Evolutionary conservation across 1,140 invertebrate genomes (phyloP).

Genomic region (Pomacea maculata): DNA sequence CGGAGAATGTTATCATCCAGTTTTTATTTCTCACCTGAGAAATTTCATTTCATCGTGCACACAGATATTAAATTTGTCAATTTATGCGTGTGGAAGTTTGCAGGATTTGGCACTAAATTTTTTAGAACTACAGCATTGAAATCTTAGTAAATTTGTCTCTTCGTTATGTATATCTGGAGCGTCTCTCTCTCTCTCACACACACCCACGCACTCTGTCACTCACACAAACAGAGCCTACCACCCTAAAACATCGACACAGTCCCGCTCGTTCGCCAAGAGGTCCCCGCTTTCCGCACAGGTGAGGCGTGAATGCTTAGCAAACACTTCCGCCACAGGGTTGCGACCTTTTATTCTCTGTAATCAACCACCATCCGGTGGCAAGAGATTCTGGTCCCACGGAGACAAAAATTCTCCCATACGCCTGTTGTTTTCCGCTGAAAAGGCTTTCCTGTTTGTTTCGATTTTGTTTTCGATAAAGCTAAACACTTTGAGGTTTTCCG

Average conservation of each 20-base stretch:
- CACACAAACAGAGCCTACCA: neutral
- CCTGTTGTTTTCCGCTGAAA: no score
- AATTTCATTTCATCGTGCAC: no score
- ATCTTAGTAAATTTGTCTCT: neutral
- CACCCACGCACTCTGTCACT: constrained; percentile 2
- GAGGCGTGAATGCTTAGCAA: no score
- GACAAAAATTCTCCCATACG: no score
- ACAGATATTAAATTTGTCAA: no score
- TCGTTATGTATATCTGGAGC: neutral
- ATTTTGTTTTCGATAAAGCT: no score
- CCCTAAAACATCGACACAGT: neutral
- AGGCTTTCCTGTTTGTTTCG: no score
- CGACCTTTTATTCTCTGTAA: neutral
- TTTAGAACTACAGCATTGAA: neutral
- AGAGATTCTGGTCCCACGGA: neutral
- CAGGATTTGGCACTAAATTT: no score
- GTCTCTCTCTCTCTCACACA: neutral
- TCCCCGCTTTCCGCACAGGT: neutral
- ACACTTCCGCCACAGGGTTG: neutral
- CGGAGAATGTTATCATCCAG: no score
- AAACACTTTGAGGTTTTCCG: no score
- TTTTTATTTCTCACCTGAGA: no score
- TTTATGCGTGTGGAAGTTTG: no score
- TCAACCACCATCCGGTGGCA: neutral
- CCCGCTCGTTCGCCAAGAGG: neutral